Evolutionary conservation across 2,113 vertebrate species (phyloP).

Genomic region (Oryzias woworae): DNA sequence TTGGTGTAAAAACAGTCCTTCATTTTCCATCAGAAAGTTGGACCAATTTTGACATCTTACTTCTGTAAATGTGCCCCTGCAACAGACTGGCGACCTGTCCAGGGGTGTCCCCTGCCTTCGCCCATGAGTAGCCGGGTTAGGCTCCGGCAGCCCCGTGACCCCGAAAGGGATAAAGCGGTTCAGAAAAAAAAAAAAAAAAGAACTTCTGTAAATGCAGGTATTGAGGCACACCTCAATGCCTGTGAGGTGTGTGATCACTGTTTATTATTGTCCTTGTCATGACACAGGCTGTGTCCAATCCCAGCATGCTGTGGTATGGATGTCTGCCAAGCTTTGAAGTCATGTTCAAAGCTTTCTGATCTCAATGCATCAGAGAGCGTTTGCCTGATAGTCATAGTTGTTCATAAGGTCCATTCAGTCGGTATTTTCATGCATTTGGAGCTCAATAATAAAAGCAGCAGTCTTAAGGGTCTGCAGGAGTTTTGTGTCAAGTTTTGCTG

Average conservation of each 20-base stretch:
- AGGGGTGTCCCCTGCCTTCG: too few relatives aligned
- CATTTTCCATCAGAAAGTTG: background rate
- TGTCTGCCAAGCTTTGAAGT: conserved; percentile 43
- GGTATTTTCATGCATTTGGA: background rate
- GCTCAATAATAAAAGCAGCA: conserved; percentile 11
- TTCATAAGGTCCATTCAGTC: conserved; percentile 5
- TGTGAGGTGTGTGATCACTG: conserved; percentile 25
- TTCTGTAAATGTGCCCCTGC: too few relatives aligned
- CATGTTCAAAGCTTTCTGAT: conserved; percentile 37
- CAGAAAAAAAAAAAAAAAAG: too few relatives aligned
- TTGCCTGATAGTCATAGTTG: background rate
- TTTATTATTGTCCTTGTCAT: background rate
- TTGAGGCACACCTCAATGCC: background rate
- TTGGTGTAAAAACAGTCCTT: too few relatives aligned
- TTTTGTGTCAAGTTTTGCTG: conserved; percentile 16
- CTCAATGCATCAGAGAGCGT: conserved; percentile 1
- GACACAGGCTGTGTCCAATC: conserved; percentile 12
- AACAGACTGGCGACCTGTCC: too few relatives aligned
- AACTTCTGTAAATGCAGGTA: conserved; percentile 5
- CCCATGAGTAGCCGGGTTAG: too few relatives aligned
- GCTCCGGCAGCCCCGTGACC: too few relatives aligned
- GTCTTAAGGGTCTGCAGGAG: background rate
- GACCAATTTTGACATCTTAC: background rate
- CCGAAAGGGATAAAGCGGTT: too few relatives aligned
- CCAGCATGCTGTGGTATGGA: conserved; percentile 12